Base-by-base conservation (phyloP, 2,797 vertebrate species). In the Tamandua tetradactyla region DNA sequence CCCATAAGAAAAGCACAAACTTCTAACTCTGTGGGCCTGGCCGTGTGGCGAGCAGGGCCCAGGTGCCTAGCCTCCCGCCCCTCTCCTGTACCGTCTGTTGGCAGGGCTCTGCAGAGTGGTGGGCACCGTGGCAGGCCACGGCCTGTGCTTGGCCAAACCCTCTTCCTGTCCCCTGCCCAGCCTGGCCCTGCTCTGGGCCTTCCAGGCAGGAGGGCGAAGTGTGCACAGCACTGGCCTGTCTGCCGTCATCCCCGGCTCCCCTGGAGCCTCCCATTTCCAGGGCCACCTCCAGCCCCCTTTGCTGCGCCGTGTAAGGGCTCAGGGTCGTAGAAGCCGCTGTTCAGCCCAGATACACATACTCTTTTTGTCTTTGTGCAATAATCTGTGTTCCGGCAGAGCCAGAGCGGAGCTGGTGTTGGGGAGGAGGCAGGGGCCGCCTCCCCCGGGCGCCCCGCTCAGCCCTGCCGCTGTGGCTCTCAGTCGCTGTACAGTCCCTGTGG, bases 1-100 rank as follows among this genome's bases (percentile, higher is more conserved):
- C 62, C 64, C 37, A 49, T 95, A 93, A 88, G 78, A 95, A 97
- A 97, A 97, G 96, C 96, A 97, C 96, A 97, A 96, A 91, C 12
- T 69, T 75, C 85, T 72, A n/a, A 57, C 18, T 49, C n/a, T 8
- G n/a, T 81, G 37, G 32, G 72, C 42, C 42, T 52, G 80, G 32
- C 47, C 15, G n/a, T n/a, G n/a, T n/a, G n/a, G n/a, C n/a, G n/a
- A n/a, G n/a, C n/a, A n/a, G n/a, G n/a, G n/a, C n/a, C n/a, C n/a
- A n/a, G n/a, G n/a, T n/a, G n/a, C n/a, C n/a, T n/a, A n/a, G n/a
- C n/a, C n/a, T n/a, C n/a, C n/a, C n/a, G n/a, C n/a, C n/a, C n/a
- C n/a, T n/a, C n/a, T n/a, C 76, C n/a, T 62, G 69, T 11, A 44
- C 42, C 3, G 13, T 40, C 30, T 40, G 42, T 88, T 32, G 18